A percentile compares a stretch with the other conserved stretches of the same genome.
Evolutionary conservation across 2,797 vertebrate genomes (phyloP).

Genomic region (Muraenolepis orangiensis): DNA sequence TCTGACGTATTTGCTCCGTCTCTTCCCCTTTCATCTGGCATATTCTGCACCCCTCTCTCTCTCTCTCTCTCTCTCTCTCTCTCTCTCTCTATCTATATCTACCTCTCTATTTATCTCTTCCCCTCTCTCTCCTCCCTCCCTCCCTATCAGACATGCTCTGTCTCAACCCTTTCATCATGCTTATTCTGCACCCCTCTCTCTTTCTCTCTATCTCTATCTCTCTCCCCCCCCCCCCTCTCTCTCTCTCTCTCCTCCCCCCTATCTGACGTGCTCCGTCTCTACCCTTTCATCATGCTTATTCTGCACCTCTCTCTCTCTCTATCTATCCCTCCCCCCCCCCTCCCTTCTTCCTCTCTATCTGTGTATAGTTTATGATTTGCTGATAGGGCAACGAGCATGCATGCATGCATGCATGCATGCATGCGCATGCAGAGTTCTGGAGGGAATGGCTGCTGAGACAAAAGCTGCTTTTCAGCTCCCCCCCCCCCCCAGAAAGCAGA

Average conservation of each 20-base stretch:
- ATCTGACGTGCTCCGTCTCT: too few relatives aligned
- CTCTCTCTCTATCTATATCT: not conserved
- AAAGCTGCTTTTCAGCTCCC: conserved; percentile 67
- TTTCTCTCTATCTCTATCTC: too few relatives aligned
- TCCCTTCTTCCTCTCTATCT: not conserved
- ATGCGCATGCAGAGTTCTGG: too few relatives aligned
- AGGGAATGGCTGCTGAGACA: conserved; percentile 47
- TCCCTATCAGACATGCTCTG: too few relatives aligned
- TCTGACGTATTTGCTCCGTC: conserved; percentile 41
- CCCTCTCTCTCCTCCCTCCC: conserved; percentile 41
- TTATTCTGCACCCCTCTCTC: too few relatives aligned
- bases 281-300: too few relatives aligned
- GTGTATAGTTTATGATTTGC: conserved; percentile 59
- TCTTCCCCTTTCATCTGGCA: conserved; percentile 33
- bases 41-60: conserved; percentile 6
- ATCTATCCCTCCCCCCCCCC: conserved; percentile 21
- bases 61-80: conserved; percentile 27
- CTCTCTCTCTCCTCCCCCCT: too few relatives aligned
- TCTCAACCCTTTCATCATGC: too few relatives aligned
- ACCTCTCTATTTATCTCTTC: not conserved
- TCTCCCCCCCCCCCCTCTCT: not conserved
- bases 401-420: too few relatives aligned
- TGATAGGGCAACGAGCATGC: conserved; percentile 50
- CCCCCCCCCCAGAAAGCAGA: conserved; percentile 40
- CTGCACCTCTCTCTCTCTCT: not conserved